phyloP scores from a whole-genome alignment of 2,113 vertebrate species.

The Forbesichthys agassizii region DNA sequence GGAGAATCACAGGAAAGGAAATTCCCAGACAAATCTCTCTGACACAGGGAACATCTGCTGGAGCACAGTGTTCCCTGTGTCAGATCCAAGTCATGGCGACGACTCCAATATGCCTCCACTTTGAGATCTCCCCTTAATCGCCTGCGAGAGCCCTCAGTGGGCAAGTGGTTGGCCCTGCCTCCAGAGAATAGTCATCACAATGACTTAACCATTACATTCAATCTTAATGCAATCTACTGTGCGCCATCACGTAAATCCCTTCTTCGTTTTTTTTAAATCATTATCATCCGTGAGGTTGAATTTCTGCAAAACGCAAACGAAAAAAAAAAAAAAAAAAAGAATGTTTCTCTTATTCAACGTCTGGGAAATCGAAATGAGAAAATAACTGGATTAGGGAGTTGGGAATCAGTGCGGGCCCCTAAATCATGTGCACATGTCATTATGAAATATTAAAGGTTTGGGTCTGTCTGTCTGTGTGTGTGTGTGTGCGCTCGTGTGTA shows the following conservation, averaged over 20 bases:
- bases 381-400: slow-evolving; percentile 79
- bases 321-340: slow-evolving; percentile 70
- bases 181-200: slow-evolving; percentile 57
- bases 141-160: slow-evolving; percentile 45
- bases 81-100: slow-evolving; percentile 42
- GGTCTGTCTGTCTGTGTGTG: slow-evolving; percentile 48
- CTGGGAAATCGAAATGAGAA: slow-evolving; percentile 78
- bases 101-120: slow-evolving; percentile 55
- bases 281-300: slow-evolving; percentile 74
- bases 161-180: slow-evolving; percentile 55
- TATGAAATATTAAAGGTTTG: slow-evolving; percentile 77
- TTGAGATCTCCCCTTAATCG: slow-evolving; percentile 55
- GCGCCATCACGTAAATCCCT: slow-evolving; percentile 71
- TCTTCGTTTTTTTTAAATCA: slow-evolving; percentile 62
- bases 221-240: slow-evolving; percentile 71
- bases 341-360: slow-evolving; percentile 78
- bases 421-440: slow-evolving; percentile 79
- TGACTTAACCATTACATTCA: slow-evolving; percentile 66
- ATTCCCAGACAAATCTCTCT: slow-evolving; percentile 66
- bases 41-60: slow-evolving; percentile 59
- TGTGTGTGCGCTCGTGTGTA: slow-evolving; percentile 10
- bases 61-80: slow-evolving; percentile 30
- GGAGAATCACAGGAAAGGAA: slow-evolving; percentile 58
- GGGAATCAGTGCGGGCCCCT: slow-evolving; percentile 75
- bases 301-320: slow-evolving; percentile 48